A percentile compares a stretch with the other conserved stretches of the same genome.
Conservation (phyloP, 2,888 invertebrate species). For the Melanostoma mellinum region DNA sequence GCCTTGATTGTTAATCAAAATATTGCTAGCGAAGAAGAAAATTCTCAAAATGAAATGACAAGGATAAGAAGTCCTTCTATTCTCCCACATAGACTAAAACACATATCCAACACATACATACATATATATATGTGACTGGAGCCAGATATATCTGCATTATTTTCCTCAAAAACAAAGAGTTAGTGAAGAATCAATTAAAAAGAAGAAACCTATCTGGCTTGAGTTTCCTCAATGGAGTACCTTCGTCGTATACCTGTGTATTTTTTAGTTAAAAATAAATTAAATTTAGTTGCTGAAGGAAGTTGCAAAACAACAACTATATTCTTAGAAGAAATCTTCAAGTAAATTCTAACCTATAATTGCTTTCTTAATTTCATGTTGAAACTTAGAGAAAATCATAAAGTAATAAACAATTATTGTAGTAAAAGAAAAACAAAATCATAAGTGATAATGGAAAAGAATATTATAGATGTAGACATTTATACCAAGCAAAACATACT, state of each 20-base stretch:
- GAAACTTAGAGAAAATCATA: constrained; percentile 23
- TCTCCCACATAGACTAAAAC: constrained; percentile 53
- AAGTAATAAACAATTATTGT: constrained; percentile 16
- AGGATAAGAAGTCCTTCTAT: constrained; percentile 22
- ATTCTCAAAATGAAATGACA: constrained; percentile 24
- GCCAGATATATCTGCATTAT: constrained; percentile 60
- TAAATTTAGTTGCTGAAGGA: constrained; percentile 43
- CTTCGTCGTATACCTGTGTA: constrained; percentile 71
- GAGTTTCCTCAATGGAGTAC: constrained; percentile 68
- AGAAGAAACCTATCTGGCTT: constrained; percentile 61
- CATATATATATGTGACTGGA: constrained; percentile 61
- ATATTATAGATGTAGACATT: constrained; percentile 62
- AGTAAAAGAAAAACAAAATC: constrained; percentile 34
- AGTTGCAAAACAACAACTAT: constrained; percentile 9
- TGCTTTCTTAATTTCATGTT: constrained; percentile 54
- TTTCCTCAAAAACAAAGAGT: constrained; percentile 24
- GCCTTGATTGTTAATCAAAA: background rate
- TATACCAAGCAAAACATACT: constrained; percentile 46
- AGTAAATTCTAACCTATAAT: constrained; percentile 24
- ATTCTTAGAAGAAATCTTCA: constrained; percentile 25
- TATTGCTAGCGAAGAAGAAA: background rate
- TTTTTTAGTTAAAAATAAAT: constrained; percentile 44
- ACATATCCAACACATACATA: constrained; percentile 64
- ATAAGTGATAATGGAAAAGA: constrained; percentile 52
- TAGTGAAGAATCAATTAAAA: constrained; percentile 30